Conservation (phyloP, 2,797 vertebrate genomes). For the Mormyrus proboscirostris region DNA sequence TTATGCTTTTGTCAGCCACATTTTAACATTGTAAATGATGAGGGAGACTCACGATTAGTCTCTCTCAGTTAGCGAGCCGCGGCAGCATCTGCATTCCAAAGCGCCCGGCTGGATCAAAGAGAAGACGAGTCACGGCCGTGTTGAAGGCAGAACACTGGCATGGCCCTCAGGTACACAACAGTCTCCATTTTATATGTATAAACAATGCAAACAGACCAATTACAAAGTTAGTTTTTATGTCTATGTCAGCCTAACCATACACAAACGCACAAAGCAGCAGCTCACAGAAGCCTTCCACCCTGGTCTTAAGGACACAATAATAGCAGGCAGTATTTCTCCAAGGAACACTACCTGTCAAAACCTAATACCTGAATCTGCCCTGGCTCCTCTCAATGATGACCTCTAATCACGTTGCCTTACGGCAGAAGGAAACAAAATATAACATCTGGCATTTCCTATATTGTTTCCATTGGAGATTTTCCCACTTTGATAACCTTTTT, state of each 20-base stretch:
- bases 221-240: neutral
- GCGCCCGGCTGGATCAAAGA: neutral
- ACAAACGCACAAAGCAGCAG: conserved; percentile 24
- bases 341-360: conserved; percentile 26
- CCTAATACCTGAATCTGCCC: conserved; percentile 23
- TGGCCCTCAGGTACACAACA: conserved; percentile 45
- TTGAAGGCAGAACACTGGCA: neutral
- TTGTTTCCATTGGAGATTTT: conserved; percentile 24
- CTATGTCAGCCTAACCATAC: neutral
- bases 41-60: neutral
- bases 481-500: conserved; percentile 27
- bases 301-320: conserved; percentile 35
- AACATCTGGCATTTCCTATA: conserved; percentile 26
- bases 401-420: conserved; percentile 19
- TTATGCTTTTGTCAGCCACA: conserved; percentile 8
- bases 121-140: neutral
- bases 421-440: conserved; percentile 26
- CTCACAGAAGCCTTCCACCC: conserved; percentile 43
- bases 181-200: conserved; percentile 49
- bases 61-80: neutral
- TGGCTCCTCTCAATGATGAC: conserved; percentile 13
- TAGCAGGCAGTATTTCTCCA: conserved; percentile 21
- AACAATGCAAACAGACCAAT: conserved; percentile 44
- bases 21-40: conserved; percentile 10
- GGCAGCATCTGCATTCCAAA: neutral